phyloP scores from a whole-genome alignment of 2,888 invertebrate species.

The Hanleya hanleyi region DNA sequence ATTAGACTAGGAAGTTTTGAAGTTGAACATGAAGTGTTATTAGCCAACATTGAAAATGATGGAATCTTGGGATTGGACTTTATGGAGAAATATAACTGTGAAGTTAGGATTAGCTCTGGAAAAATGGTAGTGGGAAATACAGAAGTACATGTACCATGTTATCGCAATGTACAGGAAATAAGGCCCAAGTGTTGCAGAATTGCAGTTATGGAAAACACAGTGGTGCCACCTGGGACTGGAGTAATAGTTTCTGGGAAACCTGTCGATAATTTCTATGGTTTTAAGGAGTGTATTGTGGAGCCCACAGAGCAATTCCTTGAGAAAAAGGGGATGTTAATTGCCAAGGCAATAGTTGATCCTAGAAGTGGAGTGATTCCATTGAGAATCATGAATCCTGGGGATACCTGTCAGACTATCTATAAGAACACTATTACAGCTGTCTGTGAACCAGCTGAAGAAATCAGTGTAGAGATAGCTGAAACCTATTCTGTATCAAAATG shows the following conservation, averaged over 20 bases:
- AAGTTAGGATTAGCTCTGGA: neutral
- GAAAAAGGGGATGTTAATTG: neutral
- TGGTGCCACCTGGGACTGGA: no score
- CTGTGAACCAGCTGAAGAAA: no score
- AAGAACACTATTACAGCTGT: neutral
- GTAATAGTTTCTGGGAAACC: no score
- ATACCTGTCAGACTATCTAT: constrained; percentile 15
- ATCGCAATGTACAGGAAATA: neutral
- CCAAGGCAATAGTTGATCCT: constrained; percentile 13
- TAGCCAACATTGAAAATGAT: neutral
- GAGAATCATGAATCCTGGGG: constrained; percentile 12
- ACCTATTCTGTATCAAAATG: no score
- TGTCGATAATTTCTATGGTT: no score
- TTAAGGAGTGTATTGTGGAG: neutral
- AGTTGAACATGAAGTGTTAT: neutral
- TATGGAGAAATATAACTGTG: neutral
- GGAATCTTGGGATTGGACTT: neutral
- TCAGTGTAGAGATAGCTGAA: no score
- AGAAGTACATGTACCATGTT: neutral
- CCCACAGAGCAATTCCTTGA: neutral
- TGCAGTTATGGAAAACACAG: no score
- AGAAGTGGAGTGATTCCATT: constrained; percentile 16
- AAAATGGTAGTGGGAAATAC: neutral
- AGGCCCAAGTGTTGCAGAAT: neutral
- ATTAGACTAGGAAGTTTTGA: neutral